Evolutionary conservation across 2,797 vertebrate genomes (phyloP).

Genomic region (Micrastur ruficollis): DNA sequence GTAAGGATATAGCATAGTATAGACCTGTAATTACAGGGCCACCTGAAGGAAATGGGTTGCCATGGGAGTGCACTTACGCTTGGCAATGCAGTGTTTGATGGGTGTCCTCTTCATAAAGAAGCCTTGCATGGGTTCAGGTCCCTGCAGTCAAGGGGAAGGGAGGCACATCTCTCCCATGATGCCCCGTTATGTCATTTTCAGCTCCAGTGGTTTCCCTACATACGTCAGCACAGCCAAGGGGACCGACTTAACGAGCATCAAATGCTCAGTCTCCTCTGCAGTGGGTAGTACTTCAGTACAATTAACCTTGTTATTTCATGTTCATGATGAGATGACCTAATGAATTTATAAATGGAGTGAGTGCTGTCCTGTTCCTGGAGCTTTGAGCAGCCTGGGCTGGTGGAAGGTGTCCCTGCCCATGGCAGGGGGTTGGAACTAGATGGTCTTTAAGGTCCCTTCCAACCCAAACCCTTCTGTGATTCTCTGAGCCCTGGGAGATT

Average conservation of each 20-base stretch:
- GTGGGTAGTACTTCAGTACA: background rate
- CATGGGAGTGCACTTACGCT: rapidly evolving
- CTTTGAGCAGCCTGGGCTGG: too few relatives aligned
- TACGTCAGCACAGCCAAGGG: background rate
- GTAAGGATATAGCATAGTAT: background rate
- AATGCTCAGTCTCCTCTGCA: too few relatives aligned
- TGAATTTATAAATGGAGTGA: background rate
- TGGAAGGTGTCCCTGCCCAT: too few relatives aligned
- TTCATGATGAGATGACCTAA: rapidly evolving
- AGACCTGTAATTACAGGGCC: background rate
- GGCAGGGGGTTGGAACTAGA: too few relatives aligned
- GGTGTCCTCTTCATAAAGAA: background rate
- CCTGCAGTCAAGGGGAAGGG: too few relatives aligned
- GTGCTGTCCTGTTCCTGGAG: too few relatives aligned
- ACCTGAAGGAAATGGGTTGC: too few relatives aligned
- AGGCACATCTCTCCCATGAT: background rate
- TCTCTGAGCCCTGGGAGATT: background rate
- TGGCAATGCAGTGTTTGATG: background rate
- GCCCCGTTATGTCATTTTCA: background rate
- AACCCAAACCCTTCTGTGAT: too few relatives aligned
- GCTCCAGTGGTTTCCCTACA: background rate
- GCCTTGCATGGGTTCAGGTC: background rate
- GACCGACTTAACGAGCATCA: background rate
- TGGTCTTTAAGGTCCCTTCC: too few relatives aligned
- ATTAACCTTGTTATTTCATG: background rate